These are phyloP conservation scores for Myripristis murdjan DNA, from an alignment of 2,797 vertebrate genomes.

Conservation along the genomic window DNA sequence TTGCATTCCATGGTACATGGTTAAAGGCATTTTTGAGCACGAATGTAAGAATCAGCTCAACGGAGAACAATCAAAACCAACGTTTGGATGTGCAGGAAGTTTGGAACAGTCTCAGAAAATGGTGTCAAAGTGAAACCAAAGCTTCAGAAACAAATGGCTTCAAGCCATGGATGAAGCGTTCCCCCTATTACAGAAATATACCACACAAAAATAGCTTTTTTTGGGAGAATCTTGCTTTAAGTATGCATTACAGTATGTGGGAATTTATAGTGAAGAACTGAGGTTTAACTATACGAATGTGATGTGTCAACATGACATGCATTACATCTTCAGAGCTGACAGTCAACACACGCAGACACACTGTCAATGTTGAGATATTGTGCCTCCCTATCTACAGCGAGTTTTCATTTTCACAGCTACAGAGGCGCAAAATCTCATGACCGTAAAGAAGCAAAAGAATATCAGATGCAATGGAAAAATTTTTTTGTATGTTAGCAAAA, in stretches of 20 bases:
- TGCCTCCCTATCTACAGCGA: conserved; percentile 77
- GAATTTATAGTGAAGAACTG: conserved; percentile 72
- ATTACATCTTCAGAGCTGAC: conserved; percentile 53
- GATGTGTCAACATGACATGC: conserved; percentile 65
- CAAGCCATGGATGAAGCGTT: conserved; percentile 74
- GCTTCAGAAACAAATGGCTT: conserved; percentile 72
- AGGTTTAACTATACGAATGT: conserved; percentile 74
- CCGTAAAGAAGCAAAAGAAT: conserved; percentile 86
- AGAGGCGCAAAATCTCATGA: conserved; percentile 86
- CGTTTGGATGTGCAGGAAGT: conserved; percentile 37
- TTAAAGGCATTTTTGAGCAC: conserved; percentile 76
- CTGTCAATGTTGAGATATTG: conserved; percentile 70
- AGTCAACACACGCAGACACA: conserved; percentile 34
- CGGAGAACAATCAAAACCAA: conserved; percentile 71
- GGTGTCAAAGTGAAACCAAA: conserved; percentile 80
- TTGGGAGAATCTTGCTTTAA: conserved; percentile 87
- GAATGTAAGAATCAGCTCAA: conserved; percentile 83
- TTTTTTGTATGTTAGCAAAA: conserved; percentile 87
- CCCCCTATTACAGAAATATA: conserved; percentile 8
- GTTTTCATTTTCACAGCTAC: conserved; percentile 78
- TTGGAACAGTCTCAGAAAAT: conserved; percentile 29
- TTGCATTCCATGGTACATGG: conserved; percentile 59
- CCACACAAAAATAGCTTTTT: conserved; percentile 81
- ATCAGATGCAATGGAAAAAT: conserved; percentile 89
- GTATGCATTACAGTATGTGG: conserved; percentile 75